A percentile compares a stretch with the other conserved stretches of the same genome.
Evolutionary conservation across 2,888 invertebrate species (phyloP).

Genomic region (Drosophila gaucha): DNA sequence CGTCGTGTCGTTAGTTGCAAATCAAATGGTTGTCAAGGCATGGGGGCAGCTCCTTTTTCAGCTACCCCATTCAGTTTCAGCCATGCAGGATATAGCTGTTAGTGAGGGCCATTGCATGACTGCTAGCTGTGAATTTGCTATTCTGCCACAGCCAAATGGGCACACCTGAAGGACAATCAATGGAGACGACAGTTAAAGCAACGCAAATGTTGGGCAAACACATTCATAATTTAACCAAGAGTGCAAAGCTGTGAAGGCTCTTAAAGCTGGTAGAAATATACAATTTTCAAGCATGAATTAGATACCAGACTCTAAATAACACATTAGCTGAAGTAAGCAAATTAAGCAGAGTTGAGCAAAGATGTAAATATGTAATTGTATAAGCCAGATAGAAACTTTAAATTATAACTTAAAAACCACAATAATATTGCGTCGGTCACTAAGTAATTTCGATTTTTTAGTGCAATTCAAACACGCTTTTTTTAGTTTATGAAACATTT

Average conservation of each 20-base stretch:
- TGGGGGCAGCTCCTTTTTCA: slow-evolving; percentile 11
- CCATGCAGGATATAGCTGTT: slow-evolving; percentile 18
- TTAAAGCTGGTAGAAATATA: neutral
- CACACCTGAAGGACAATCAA: slow-evolving; percentile 19
- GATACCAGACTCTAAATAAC: too few species aligned
- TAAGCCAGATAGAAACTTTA: too few species aligned
- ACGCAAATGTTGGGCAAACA: slow-evolving; percentile 6
- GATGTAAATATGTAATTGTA: too few species aligned
- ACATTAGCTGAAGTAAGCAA: too few species aligned
- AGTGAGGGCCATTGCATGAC: slow-evolving; percentile 43
- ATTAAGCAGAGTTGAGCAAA: too few species aligned
- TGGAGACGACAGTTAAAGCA: neutral
- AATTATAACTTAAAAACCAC: too few species aligned
- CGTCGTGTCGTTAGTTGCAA: slow-evolving; percentile 59
- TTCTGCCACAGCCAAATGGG: slow-evolving; percentile 20
- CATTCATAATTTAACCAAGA: slow-evolving; percentile 3
- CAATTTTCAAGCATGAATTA: neutral
- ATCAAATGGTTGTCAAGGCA: slow-evolving; percentile 50
- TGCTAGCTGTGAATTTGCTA: slow-evolving; percentile 34
- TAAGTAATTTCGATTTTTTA: too few species aligned
- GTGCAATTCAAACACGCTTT: too few species aligned
- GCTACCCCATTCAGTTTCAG: slow-evolving; percentile 9
- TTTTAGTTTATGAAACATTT: too few species aligned
- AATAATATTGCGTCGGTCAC: too few species aligned
- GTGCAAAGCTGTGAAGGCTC: neutral